These are phyloP conservation scores for Recurvirostra avosetta DNA, from an alignment of 2,113 vertebrate genomes.

Conservation along the genomic window DNA sequence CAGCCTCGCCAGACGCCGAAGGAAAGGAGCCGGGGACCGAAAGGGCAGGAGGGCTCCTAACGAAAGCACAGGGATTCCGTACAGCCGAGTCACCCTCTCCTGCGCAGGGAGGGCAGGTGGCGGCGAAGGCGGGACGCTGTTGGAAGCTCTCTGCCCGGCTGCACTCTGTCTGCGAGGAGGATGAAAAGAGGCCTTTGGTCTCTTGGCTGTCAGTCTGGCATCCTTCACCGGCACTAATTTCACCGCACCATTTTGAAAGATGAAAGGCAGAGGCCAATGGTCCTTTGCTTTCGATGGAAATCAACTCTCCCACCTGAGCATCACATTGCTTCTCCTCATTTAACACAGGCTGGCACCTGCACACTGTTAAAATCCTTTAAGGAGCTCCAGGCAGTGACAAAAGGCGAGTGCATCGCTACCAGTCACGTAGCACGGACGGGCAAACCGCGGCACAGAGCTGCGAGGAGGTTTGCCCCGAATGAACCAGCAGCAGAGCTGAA, in stretches of 20 bases:
- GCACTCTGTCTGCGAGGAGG: not conserved
- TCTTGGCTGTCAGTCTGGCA: not conserved
- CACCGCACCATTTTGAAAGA: not conserved
- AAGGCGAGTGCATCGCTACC: not conserved
- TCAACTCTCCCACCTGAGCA: not conserved
- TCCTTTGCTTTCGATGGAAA: not conserved
- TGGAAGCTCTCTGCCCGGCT: not conserved
- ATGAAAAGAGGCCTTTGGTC: not conserved
- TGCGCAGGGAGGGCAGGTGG: not conserved
- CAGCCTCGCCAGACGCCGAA: no score
- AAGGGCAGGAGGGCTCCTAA: not conserved
- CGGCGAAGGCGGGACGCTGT: fast-evolving
- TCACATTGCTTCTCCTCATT: not conserved
- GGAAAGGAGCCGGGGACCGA: not conserved
- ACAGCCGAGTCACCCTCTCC: not conserved
- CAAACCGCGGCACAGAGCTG: not conserved
- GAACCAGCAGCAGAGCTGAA: not conserved
- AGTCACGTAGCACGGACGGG: fast-evolving
- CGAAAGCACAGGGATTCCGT: not conserved
- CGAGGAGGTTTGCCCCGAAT: not conserved
- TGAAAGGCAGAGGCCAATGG: not conserved
- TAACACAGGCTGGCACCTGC: not conserved
- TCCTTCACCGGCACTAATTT: not conserved
- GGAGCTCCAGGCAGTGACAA: not conserved
- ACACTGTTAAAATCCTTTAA: not conserved